A percentile compares a stretch with the other conserved stretches of the same genome.
Evolutionary conservation across 1,140 invertebrate species (phyloP).

Genomic region (Plutomurus gul): DNA sequence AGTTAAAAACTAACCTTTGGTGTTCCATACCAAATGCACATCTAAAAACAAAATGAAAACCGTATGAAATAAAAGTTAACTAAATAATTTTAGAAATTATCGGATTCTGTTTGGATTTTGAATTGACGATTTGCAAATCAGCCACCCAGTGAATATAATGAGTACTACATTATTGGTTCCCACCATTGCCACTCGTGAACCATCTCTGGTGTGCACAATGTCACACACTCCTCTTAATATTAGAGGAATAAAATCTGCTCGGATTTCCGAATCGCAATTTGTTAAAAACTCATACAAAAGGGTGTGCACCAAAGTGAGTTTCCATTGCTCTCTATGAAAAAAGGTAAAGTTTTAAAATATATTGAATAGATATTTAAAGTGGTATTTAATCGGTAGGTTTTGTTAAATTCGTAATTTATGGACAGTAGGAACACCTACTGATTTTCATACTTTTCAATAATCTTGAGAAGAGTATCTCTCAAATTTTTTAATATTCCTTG

Average conservation of each 20-base stretch:
- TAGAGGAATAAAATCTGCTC: conserved; percentile 72
- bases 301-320: conserved; percentile 71
- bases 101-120: no score
- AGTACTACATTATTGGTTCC: no score
- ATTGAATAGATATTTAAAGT: not conserved
- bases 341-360: not conserved
- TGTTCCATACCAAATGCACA: conserved; percentile 85
- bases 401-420: not conserved
- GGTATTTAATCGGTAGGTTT: not conserved
- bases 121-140: no score
- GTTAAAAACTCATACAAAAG: conserved; percentile 79
- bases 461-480: conserved; percentile 59
- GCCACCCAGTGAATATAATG: no score
- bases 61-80: no score
- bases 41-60: no score
- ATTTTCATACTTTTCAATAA: conserved; percentile 60
- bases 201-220: conserved; percentile 81
- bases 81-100: no score
- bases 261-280: conserved; percentile 69
- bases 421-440: not conserved
- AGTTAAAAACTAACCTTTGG: conserved; percentile 64
- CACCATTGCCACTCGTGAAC: conserved; percentile 75
- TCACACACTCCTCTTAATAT: conserved; percentile 72
- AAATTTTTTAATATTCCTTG: conserved; percentile 61
- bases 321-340: conserved; percentile 28